These are phyloP conservation scores for Aradophagus sp. DNA, from an alignment of 1,140 invertebrate genomes.

Conservation along the genomic window DNA sequence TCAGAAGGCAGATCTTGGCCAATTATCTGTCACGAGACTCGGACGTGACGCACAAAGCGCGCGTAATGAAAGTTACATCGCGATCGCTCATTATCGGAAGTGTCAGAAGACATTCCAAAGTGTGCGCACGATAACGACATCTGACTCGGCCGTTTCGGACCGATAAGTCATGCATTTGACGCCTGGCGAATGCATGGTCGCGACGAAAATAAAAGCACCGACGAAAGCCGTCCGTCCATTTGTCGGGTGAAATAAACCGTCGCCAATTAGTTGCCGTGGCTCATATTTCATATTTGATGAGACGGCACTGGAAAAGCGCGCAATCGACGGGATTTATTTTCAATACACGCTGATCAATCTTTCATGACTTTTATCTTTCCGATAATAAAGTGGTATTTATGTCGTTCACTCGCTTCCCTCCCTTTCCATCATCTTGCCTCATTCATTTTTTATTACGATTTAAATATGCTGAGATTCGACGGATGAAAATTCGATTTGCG, in stretches of 20 bases:
- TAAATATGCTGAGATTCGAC: too few relatives aligned
- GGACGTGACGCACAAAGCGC: conserved; percentile 7
- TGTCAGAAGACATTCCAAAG: conserved; percentile 54
- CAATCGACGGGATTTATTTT: conserved; percentile 14
- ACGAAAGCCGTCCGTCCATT: conserved; percentile 11
- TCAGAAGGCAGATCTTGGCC: not conserved
- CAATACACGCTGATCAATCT: conserved; percentile 25
- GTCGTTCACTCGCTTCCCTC: too few relatives aligned
- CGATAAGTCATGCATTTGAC: conserved; percentile 29
- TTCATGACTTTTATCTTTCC: conserved; percentile 16
- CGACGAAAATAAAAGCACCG: conserved; percentile 31
- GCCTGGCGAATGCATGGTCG: conserved; percentile 21
- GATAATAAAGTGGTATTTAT: conserved; percentile 7
- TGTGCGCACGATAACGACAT: conserved; percentile 57
- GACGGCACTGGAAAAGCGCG: conserved; percentile 8
- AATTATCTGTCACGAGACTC: conserved; percentile 19
- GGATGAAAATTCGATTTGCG: too few relatives aligned
- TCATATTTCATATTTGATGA: conserved; percentile 24
- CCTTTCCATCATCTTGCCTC: too few relatives aligned
- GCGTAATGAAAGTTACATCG: conserved; percentile 16
- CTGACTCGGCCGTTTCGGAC: conserved; percentile 27
- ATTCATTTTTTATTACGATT: too few relatives aligned
- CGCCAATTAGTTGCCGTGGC: conserved; percentile 16
- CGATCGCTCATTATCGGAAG: conserved; percentile 24
- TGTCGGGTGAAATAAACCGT: conserved; percentile 25